Percentiles rank a stretch among this genome's conserved stretches.
Evolutionary conservation across 2,888 invertebrate genomes (phyloP).

Genomic region (Diarsia mendica): DNA sequence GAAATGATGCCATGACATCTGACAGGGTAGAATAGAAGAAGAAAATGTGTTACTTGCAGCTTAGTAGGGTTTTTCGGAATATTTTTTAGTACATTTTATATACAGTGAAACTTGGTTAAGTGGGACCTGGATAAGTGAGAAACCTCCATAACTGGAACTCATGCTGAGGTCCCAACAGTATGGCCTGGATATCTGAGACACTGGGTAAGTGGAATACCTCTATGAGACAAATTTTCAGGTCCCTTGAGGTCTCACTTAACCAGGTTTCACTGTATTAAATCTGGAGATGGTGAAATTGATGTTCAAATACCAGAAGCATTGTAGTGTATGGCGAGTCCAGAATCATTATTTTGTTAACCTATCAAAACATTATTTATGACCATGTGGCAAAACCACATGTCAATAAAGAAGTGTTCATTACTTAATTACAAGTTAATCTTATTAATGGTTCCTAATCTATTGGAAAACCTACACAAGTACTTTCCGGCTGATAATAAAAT

Average conservation of each 20-base stretch:
- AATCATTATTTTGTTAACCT: background rate
- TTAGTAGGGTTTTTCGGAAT: background rate
- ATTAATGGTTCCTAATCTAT: constrained; percentile 29
- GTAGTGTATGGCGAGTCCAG: background rate
- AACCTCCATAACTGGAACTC: too few relatives aligned
- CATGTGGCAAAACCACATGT: constrained; percentile 4
- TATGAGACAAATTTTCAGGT: too few relatives aligned
- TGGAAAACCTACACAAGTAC: constrained; percentile 5
- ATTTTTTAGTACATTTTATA: background rate
- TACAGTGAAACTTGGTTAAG: too few relatives aligned
- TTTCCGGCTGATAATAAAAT: constrained; percentile 21
- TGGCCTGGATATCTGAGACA: too few relatives aligned
- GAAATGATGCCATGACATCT: too few relatives aligned
- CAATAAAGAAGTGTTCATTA: background rate
- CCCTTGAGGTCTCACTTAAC: too few relatives aligned
- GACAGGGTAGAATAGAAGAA: too few relatives aligned
- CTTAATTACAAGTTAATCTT: constrained; percentile 33
- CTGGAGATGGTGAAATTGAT: background rate
- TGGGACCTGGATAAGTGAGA: too few relatives aligned
- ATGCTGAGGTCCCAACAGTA: too few relatives aligned
- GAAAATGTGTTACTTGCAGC: background rate
- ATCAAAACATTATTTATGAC: constrained; percentile 12
- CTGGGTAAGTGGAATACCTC: too few relatives aligned
- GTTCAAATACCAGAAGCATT: background rate
- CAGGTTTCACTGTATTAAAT: too few relatives aligned